Evolutionary conservation across 2,113 vertebrate genomes (phyloP).

Genomic region (Oriolus oriolus): DNA sequence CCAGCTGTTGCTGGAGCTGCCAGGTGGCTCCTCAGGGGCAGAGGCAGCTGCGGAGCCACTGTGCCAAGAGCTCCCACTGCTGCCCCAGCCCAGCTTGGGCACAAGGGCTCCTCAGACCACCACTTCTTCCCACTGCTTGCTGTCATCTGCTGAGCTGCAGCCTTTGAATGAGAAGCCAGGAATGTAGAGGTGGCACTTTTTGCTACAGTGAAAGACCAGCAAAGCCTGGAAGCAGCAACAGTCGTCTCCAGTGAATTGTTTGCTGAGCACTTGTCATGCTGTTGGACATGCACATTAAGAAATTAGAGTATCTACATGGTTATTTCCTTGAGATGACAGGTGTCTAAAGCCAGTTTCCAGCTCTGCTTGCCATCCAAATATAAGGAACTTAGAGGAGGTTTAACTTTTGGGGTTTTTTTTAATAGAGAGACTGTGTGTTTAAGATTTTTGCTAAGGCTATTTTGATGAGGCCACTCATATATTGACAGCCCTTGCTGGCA

Average conservation of each 20-base stretch:
- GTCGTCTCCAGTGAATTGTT: rapidly evolving
- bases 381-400: background rate
- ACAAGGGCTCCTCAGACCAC: background rate
- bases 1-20: background rate
- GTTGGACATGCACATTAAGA: background rate
- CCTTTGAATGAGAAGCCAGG: background rate
- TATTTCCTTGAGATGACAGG: conserved; percentile 19
- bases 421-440: background rate
- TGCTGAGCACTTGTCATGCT: background rate
- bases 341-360: background rate
- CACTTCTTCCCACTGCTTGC: background rate
- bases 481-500: background rate
- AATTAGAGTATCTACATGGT: background rate
- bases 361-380: background rate
- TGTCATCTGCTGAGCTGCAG: background rate
- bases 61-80: background rate
- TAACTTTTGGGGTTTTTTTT: rapidly evolving
- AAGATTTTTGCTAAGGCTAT: background rate
- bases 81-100: background rate
- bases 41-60: background rate
- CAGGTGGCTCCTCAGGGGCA: background rate
- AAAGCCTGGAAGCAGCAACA: background rate
- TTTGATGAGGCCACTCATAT: background rate
- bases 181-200: background rate
- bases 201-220: background rate